Evolutionary conservation across 2,888 invertebrate genomes (phyloP).

Genomic region (Cerceris rybyensis): DNA sequence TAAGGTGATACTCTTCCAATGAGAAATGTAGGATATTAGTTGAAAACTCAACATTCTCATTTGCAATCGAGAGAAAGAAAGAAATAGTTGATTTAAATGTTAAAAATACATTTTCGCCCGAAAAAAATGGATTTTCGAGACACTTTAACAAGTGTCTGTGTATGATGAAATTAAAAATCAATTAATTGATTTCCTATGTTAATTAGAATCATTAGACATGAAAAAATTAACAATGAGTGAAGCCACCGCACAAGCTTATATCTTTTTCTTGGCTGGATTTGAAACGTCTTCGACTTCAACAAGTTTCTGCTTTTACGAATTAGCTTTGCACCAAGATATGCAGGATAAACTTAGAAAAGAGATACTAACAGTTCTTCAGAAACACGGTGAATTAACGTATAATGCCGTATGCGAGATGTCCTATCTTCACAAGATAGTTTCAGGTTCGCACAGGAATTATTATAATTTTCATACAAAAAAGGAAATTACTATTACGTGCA

Average conservation of each 20-base stretch:
- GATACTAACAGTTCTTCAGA: constrained; percentile 75
- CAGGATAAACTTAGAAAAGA: constrained; percentile 81
- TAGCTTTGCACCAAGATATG: constrained; percentile 80
- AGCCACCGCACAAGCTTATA: constrained; percentile 81
- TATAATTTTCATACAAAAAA: not conserved
- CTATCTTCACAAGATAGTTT: constrained; percentile 82
- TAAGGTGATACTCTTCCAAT: too few relatives aligned
- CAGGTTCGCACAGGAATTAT: constrained; percentile 70
- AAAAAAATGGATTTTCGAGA: too few relatives aligned
- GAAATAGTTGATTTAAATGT: too few relatives aligned
- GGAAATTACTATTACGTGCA: not conserved
- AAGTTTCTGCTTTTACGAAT: constrained; percentile 81
- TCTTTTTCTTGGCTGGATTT: constrained; percentile 83
- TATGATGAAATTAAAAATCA: too few relatives aligned
- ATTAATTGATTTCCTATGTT: too few relatives aligned
- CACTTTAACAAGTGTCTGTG: too few relatives aligned
- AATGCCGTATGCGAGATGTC: constrained; percentile 81
- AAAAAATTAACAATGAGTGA: constrained; percentile 77
- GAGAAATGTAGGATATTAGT: too few relatives aligned
- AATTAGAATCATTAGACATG: too few relatives aligned
- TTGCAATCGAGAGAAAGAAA: too few relatives aligned
- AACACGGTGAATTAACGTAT: constrained; percentile 79
- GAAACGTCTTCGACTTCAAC: constrained; percentile 83
- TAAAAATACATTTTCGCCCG: too few relatives aligned
- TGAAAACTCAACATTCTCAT: too few relatives aligned